A percentile compares a stretch with the other conserved stretches of the same genome.
These are phyloP conservation scores for Gambusia affinis DNA, from an alignment of 2,113 vertebrate species.

Conservation along the genomic window DNA sequence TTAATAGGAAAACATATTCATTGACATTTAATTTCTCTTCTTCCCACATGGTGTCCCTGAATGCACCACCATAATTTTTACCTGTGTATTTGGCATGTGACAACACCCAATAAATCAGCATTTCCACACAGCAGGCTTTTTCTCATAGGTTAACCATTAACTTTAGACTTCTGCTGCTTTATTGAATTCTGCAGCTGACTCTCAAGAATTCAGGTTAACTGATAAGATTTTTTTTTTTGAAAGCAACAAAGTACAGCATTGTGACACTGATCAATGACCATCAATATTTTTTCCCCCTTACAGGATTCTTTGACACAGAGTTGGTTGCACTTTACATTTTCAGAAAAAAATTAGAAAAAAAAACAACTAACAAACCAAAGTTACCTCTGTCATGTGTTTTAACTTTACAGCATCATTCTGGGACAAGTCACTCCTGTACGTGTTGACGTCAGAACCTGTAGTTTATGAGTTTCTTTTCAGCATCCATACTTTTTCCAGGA, in stretches of 20 bases:
- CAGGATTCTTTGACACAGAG: not conserved
- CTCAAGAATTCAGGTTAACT: constrained; percentile 27
- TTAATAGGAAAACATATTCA: not conserved
- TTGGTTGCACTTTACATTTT: not conserved
- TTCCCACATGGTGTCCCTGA: not conserved
- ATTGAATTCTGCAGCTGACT: constrained; percentile 35
- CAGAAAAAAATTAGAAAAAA: no score
- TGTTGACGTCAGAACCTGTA: not conserved
- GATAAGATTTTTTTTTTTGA: not conserved
- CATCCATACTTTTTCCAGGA: not conserved
- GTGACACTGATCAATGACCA: constrained; percentile 41
- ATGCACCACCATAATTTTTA: constrained; percentile 3
- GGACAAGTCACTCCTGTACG: not conserved
- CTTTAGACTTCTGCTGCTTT: constrained; percentile 23
- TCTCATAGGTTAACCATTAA: constrained; percentile 68
- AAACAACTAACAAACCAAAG: not conserved
- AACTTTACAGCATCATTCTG: constrained; percentile 1
- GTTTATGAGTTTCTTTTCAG: constrained; percentile 2
- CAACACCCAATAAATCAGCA: constrained; percentile 27
- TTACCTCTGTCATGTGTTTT: not conserved
- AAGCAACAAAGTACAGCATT: constrained; percentile 54
- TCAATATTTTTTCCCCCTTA: constrained; percentile 9
- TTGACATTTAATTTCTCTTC: not conserved
- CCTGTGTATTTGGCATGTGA: constrained; percentile 40
- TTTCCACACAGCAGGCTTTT: constrained; percentile 54